Percentiles rank a stretch among this genome's conserved stretches.
Conservation (phyloP, 2,797 vertebrate species). For the Lateolabrax maculatus region DNA sequence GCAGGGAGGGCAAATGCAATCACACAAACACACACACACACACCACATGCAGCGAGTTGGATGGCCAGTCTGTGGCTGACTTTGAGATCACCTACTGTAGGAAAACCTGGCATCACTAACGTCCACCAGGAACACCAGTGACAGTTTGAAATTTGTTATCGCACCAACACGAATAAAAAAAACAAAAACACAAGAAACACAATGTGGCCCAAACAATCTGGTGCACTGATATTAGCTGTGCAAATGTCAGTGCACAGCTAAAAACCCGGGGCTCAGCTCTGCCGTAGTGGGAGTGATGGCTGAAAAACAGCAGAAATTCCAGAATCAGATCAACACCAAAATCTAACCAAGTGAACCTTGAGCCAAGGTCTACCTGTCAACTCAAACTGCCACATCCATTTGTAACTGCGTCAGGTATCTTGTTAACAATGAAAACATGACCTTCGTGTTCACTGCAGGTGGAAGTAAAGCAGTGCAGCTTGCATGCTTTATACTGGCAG, state of each 20-base stretch:
- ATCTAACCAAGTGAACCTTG: not conserved
- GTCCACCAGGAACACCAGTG: not conserved
- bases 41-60: not conserved
- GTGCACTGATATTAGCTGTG: not conserved
- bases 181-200: not conserved
- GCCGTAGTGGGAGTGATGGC: not conserved
- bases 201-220: conserved; percentile 9
- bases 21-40: conserved; percentile 7
- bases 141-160: not conserved
- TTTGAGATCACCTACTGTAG: conserved; percentile 25
- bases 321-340: not conserved
- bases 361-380: not conserved
- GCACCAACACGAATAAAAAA: not conserved
- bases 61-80: conserved; percentile 11
- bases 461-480: not conserved
- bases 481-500: not conserved
- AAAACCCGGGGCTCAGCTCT: not conserved
- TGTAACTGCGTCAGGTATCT: not conserved
- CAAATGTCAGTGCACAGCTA: conserved; percentile 11
- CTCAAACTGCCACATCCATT: not conserved
- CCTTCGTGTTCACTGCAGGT: not conserved
- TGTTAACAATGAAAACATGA: not conserved
- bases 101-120: conserved; percentile 1
- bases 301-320: conserved; percentile 8
- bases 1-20: conserved; percentile 1